These are phyloP conservation scores for Colletes latitarsis DNA, from an alignment of 1,140 invertebrate genomes.

Conservation along the genomic window DNA sequence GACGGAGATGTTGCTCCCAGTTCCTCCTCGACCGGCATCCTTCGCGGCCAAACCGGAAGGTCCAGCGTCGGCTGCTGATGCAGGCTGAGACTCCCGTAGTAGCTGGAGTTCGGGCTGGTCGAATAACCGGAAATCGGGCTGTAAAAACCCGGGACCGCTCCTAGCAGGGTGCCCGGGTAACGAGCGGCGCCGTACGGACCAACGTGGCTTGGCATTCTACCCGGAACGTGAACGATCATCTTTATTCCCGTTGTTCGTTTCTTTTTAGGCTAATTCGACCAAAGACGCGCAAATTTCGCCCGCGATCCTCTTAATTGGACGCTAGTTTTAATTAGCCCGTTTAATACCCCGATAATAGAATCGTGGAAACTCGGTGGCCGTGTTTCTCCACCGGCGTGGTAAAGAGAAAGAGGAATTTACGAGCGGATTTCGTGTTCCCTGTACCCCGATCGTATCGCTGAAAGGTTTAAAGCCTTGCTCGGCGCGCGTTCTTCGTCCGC, in stretches of 20 bases:
- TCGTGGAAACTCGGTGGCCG: conserved; percentile 14
- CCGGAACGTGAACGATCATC: conserved; percentile 81
- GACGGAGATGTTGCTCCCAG: conserved; percentile 51
- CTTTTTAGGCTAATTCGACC: conserved; percentile 27
- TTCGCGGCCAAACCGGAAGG: conserved; percentile 76
- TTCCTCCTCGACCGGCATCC: conserved; percentile 78
- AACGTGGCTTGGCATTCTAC: conserved; percentile 80
- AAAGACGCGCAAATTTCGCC: conserved; percentile 59
- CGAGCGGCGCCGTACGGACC: conserved; percentile 75
- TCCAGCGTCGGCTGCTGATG: conserved; percentile 70
- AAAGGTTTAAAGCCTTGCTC: neutral
- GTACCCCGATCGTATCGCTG: neutral
- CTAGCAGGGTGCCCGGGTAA: conserved; percentile 75
- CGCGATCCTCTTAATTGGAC: conserved; percentile 25
- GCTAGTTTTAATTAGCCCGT: conserved; percentile 24
- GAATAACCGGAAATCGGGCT: conserved; percentile 69
- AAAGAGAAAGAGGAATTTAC: neutral
- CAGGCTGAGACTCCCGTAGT: conserved; percentile 69
- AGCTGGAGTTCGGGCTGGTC: conserved; percentile 59
- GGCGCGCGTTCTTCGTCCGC: neutral
- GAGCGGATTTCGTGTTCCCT: neutral
- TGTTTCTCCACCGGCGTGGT: neutral
- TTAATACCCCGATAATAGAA: conserved; percentile 35
- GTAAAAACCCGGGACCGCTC: conserved; percentile 71
- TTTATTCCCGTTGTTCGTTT: conserved; percentile 48